phyloP scores from a whole-genome alignment of 2,888 invertebrate genomes.

The Acleris laterana region DNA sequence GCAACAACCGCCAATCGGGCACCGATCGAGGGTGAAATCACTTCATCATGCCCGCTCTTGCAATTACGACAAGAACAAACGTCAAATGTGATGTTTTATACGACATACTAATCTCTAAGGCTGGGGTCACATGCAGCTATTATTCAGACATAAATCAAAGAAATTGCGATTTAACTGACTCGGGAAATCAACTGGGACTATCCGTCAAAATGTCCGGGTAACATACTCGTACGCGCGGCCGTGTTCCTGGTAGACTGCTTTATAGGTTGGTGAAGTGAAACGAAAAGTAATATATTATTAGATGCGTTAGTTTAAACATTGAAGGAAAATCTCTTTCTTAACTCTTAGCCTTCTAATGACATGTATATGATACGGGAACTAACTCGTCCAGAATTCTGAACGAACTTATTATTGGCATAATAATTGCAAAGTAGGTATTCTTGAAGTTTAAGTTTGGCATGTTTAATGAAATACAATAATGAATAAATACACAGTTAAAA shows the following conservation, averaged over 20 bases:
- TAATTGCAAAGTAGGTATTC: no score
- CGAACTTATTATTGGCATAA: no score
- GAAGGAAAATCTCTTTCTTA: no score
- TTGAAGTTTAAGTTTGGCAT: no score
- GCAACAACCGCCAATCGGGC: constrained; percentile 53
- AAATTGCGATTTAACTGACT: constrained; percentile 40
- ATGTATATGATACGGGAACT: no score
- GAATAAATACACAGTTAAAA: no score
- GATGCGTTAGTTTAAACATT: not conserved
- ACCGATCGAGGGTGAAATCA: constrained; percentile 59
- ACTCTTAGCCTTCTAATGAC: no score
- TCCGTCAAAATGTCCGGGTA: constrained; percentile 34
- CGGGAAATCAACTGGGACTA: constrained; percentile 35
- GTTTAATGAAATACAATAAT: no score
- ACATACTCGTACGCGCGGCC: constrained; percentile 27
- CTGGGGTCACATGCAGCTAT: constrained; percentile 42
- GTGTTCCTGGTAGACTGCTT: constrained; percentile 15
- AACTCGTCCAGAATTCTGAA: no score
- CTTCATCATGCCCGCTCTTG: constrained; percentile 56
- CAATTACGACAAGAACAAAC: constrained; percentile 55
- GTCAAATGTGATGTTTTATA: constrained; percentile 50
- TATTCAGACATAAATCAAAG: constrained; percentile 41
- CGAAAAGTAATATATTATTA: not conserved
- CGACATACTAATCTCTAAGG: constrained; percentile 42
- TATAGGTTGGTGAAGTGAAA: constrained; percentile 4